Base-by-base conservation (phyloP, 1,140 invertebrate genomes). In the Vollenhovia emeryi region DNA sequence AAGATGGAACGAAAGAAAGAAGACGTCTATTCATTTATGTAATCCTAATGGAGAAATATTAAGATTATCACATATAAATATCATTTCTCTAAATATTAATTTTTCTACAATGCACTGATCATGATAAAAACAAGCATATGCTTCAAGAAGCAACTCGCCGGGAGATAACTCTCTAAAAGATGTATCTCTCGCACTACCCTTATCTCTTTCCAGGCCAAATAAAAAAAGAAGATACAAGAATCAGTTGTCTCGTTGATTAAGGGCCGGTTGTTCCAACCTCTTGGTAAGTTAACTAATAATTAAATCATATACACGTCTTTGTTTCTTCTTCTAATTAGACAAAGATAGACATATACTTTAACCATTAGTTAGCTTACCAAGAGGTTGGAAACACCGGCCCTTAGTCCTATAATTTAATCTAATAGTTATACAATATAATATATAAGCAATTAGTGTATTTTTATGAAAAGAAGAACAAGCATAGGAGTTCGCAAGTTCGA, bases 111-210 rank as follows among this genome's bases (percentile, higher is more conserved):
- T 57, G 52, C 78, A 82, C 45, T 82, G 50, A 45, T 24, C 27
- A 82, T 82, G 78, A 45, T 73, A n/a, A 82, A 71, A 78, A 64
- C 59, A 78, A 71, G 78, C 78, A 71, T 73, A 82, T 24, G 78
- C 78, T 59, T 69, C 43, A 71, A 71, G 40, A 82, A 82, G 78
- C 78, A 71, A 59, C 40, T 82, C 66, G 78, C 78, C 66, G n/a
- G 21, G 50, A 82, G 78, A 71, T 33, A 71, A 57, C 18, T 79
- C 45, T 78, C 30, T 45, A 21, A 33, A 24, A 50, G 57, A 60
- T 2, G 1, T 48, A 60, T 60, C 80, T 60, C 80, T 60, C 43
- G 43, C 73, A 75, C 73, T 50, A 60, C 57, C n/a, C 78, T 73
- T 52, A 57, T 82, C 66, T 33, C 78, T 33, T 73, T 71, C 33